Base-by-base conservation (phyloP, 2,888 invertebrate genomes). In the Drosophila falleni region DNA sequence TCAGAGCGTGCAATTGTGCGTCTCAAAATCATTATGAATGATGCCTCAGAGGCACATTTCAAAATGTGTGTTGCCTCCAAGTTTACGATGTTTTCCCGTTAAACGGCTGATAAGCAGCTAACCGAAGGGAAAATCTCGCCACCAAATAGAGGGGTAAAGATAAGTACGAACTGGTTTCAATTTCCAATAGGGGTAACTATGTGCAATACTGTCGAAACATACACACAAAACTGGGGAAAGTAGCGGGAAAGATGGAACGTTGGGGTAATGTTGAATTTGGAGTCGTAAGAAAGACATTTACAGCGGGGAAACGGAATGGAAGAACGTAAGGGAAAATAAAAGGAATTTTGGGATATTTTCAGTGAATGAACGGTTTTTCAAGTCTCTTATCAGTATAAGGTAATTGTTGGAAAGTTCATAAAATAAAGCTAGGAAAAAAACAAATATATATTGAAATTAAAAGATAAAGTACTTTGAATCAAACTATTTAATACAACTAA, bases 11-110 rank as follows among this genome's bases (percentile, higher is more conserved):
- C 76, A 54, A 73, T 59, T 63, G 41, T 61, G 44, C 39, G 62
- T 49, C 68, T 64, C 55, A 41, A 46, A 66, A 58, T 72, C 70
- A 77, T 78, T 80, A 69, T 77, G 78, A 77, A 80, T 76, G 69
- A 64, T 76, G 74, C 74, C 53, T 11, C 37, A 49, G 55, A 54
- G 15, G 35, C 59, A 39, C 56, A 56, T 60, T 56, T 61, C 37
- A 16, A 50, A 50, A 39, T 41, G 37, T 56, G 11, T 19, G n/a
- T 37, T 49, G 50, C 69, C 53, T 53, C 56, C 51, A 55, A 44
- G 31, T 55, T 44, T 41, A 39, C 44, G 55, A n/a, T 44, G 23
- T 26, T 46, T 26, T 29, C 35, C 11, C 39, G 53, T 37, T 31
- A 29, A 53, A 69, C 33, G 31, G 39, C 11, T 8, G 29, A 37